Percentiles rank a stretch among this genome's conserved stretches.
Evolutionary conservation across 2,888 invertebrate genomes (phyloP).

Genomic region (Fissipunctia ypsillon): DNA sequence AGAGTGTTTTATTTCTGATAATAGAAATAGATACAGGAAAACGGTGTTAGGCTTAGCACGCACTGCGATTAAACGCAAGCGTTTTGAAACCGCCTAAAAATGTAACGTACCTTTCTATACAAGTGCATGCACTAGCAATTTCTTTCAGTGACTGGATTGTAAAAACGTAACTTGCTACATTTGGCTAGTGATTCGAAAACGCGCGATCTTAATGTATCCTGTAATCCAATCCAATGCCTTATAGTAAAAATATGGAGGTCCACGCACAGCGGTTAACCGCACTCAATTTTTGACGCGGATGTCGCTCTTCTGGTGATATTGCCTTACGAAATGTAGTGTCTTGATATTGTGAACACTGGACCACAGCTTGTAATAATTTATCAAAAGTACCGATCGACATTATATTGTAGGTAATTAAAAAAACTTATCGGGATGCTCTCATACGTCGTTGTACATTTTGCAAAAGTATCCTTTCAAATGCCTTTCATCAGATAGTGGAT

Average conservation of each 20-base stretch:
- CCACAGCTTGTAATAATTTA: too few species aligned
- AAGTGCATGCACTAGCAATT: background rate
- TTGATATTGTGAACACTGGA: too few species aligned
- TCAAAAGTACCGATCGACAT: too few species aligned
- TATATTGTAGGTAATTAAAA: background rate
- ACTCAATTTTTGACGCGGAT: background rate
- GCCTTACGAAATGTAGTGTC: too few species aligned
- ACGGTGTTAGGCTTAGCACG: background rate
- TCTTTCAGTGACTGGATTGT: too few species aligned
- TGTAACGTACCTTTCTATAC: background rate
- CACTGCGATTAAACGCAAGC: background rate
- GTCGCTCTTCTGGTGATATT: too few species aligned
- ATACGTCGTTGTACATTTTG: background rate
- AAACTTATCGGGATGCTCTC: background rate
- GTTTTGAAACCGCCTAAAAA: background rate
- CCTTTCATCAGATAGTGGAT: background rate
- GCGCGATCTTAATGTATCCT: background rate
- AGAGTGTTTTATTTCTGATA: constrained; percentile 39
- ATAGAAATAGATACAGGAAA: constrained; percentile 33
- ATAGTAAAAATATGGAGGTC: background rate
- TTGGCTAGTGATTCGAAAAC: background rate
- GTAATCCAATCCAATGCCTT: too few species aligned
- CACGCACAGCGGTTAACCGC: background rate
- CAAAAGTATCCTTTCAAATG: background rate
- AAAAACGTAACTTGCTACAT: background rate